These are phyloP conservation scores for Volucella zonaria DNA, from an alignment of 2,888 invertebrate genomes.

Conservation along the genomic window DNA sequence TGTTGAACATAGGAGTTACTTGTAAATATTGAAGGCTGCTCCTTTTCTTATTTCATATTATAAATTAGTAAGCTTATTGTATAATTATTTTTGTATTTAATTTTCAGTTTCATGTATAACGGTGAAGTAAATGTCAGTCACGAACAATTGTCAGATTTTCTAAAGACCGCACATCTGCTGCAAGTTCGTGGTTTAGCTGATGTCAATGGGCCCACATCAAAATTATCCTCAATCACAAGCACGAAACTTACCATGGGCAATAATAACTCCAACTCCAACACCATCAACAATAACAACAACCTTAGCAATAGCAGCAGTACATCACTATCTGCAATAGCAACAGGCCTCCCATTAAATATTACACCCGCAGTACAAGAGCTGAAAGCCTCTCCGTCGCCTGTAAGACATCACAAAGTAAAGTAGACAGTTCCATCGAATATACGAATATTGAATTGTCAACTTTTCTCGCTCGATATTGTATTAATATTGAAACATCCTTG, in stretches of 20 bases:
- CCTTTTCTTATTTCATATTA: too few species aligned
- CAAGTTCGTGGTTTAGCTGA: slow-evolving; percentile 94
- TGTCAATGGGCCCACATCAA: slow-evolving; percentile 83
- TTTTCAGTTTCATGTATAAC: slow-evolving; percentile 92
- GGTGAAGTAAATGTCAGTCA: slow-evolving; percentile 95
- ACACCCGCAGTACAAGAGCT: slow-evolving; percentile 81
- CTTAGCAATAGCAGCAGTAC: slow-evolving; percentile 67
- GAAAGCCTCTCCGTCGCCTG: slow-evolving; percentile 82
- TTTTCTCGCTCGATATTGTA: slow-evolving; percentile 28
- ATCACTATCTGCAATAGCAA: slow-evolving; percentile 52
- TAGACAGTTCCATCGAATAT: slow-evolving; percentile 77
- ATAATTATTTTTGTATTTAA: neutral
- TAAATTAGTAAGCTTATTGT: too few species aligned
- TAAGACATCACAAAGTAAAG: slow-evolving; percentile 82
- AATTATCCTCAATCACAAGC: slow-evolving; percentile 65
- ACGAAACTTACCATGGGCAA: slow-evolving; percentile 59
- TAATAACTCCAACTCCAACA: slow-evolving; percentile 66
- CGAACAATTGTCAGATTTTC: slow-evolving; percentile 92
- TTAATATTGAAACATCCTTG: slow-evolving; percentile 50
- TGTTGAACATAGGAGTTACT: too few species aligned
- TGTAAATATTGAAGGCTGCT: too few species aligned
- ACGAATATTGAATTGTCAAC: slow-evolving; percentile 75
- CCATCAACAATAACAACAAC: slow-evolving; percentile 74
- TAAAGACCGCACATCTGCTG: slow-evolving; percentile 93
- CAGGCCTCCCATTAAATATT: slow-evolving; percentile 65